These are phyloP conservation scores for Gastracanthus pulcherrimus DNA, from an alignment of 2,888 invertebrate species.

Conservation along the genomic window DNA sequence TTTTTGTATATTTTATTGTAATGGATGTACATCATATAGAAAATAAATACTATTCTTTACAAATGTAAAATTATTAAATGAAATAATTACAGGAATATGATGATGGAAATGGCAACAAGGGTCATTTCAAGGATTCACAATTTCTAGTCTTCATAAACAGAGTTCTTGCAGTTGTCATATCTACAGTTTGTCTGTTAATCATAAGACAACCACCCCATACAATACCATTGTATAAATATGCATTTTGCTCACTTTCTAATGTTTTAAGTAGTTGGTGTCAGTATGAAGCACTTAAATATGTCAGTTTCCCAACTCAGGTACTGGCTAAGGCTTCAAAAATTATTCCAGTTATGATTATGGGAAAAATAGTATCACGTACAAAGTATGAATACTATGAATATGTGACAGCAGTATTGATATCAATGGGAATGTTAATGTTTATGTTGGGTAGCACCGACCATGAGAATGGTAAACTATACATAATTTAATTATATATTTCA, in stretches of 20 bases:
- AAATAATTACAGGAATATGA: conserved; percentile 81
- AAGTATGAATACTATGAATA: conserved; percentile 96
- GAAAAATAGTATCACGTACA: conserved; percentile 91
- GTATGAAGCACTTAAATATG: conserved; percentile 98
- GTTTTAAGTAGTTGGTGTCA: conserved; percentile 99
- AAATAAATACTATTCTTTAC: not conserved
- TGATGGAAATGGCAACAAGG: conserved; percentile 82
- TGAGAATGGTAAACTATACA: conserved; percentile 77
- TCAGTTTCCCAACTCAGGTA: conserved; percentile 98
- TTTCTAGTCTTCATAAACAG: conserved; percentile 98
- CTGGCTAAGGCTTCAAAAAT: conserved; percentile 98
- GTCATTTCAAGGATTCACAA: conserved; percentile 94
- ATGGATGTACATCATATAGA: no score
- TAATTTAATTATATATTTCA: conserved; percentile 9
- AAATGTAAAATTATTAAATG: not conserved
- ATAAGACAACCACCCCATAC: conserved; percentile 84
- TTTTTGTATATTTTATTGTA: conserved; percentile 2
- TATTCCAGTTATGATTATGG: conserved; percentile 99
- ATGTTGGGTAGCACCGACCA: conserved; percentile 88
- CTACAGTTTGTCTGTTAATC: conserved; percentile 82
- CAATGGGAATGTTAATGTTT: conserved; percentile 95
- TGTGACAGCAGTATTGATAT: conserved; percentile 92
- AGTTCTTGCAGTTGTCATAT: conserved; percentile 88
- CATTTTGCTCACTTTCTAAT: conserved; percentile 97
- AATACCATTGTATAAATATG: conserved; percentile 95